A percentile compares a stretch with the other conserved stretches of the same genome.
These are phyloP conservation scores for Erythrocercus mccallii DNA, from an alignment of 2,113 vertebrate species.

Conservation along the genomic window DNA sequence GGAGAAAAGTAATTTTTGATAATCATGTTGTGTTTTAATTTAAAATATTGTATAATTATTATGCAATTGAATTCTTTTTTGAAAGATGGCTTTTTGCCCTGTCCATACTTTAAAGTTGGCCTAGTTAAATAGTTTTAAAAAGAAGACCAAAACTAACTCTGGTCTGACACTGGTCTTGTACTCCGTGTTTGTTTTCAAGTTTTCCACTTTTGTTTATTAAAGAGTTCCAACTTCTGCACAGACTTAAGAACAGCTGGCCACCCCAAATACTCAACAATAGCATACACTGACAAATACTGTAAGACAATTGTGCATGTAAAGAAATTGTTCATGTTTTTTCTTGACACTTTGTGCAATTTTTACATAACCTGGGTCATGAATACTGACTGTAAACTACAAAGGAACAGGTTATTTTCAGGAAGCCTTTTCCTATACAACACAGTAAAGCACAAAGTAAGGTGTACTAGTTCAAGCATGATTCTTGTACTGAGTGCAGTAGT, in stretches of 20 bases:
- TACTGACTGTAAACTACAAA: neutral
- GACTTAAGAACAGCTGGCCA: neutral
- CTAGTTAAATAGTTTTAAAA: neutral
- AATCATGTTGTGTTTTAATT: neutral
- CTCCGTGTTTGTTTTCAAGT: neutral
- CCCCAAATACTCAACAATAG: neutral
- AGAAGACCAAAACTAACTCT: neutral
- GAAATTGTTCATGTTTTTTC: neutral
- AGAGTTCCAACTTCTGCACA: neutral
- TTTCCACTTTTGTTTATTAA: neutral
- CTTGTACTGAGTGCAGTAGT: neutral
- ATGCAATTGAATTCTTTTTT: neutral
- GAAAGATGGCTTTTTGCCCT: neutral
- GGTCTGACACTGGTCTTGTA: neutral
- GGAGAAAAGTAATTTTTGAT: neutral
- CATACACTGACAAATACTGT: neutral
- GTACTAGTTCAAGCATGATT: neutral
- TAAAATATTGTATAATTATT: neutral
- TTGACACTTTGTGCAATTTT: neutral
- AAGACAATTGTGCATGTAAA: neutral
- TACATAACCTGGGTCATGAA: neutral
- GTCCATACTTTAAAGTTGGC: neutral
- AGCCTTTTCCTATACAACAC: neutral
- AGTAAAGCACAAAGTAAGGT: neutral
- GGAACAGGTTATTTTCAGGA: neutral